These are phyloP conservation scores for Florisuga fusca DNA, from an alignment of 2,797 vertebrate genomes.

Conservation along the genomic window DNA sequence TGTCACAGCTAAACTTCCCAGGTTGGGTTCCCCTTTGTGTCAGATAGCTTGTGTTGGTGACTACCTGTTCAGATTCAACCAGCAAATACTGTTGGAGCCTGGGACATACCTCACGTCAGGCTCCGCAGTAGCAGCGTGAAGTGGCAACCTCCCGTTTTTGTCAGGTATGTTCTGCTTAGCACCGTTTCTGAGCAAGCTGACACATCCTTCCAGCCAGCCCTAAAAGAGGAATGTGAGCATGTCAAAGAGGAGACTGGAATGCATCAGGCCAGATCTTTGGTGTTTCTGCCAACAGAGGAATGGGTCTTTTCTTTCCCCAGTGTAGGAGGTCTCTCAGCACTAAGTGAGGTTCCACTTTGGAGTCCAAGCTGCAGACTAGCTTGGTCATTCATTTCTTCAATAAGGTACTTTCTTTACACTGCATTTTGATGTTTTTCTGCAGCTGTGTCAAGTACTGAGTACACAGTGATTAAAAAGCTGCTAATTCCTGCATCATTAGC, in stretches of 20 bases:
- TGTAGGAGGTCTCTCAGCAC: neutral
- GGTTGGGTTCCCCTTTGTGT: neutral
- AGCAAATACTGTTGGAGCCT: neutral
- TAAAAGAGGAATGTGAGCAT: conserved; percentile 61
- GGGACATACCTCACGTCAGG: conserved; percentile 83
- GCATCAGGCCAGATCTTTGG: neutral
- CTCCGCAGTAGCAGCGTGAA: conserved; percentile 89
- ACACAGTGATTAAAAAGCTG: neutral
- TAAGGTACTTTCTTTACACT: neutral
- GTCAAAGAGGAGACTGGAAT: neutral
- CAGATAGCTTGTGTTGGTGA: neutral
- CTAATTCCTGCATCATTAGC: neutral
- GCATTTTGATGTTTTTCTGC: neutral
- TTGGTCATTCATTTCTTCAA: neutral
- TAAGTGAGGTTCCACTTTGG: neutral
- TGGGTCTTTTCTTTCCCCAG: neutral
- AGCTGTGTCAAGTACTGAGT: neutral
- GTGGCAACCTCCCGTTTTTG: conserved; percentile 88
- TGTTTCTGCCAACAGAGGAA: neutral
- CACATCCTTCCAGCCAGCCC: conserved; percentile 91
- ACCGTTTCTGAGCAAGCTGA: conserved; percentile 88
- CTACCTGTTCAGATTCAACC: neutral
- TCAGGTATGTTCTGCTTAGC: conserved; percentile 90
- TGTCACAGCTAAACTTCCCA: neutral
- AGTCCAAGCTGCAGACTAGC: neutral